Evolutionary conservation across 2,113 vertebrate genomes (phyloP).

Genomic region (Gobiocypris rarus): DNA sequence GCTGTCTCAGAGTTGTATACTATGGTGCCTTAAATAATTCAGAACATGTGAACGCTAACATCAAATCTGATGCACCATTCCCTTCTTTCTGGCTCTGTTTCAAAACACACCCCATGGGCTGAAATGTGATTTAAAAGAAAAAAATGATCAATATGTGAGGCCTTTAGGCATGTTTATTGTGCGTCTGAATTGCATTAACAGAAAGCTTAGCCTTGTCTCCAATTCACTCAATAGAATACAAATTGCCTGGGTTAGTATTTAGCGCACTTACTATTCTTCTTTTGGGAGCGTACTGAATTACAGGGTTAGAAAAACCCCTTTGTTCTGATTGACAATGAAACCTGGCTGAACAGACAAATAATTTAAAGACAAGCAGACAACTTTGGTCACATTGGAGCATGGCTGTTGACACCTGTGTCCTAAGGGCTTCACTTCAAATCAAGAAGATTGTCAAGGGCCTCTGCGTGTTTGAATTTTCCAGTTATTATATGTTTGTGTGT

Average conservation of each 20-base stretch:
- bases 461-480: conserved; percentile 25
- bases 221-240: conserved; percentile 28
- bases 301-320: conserved; percentile 32
- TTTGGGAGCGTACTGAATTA: conserved; percentile 54
- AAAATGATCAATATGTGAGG: conserved; percentile 45
- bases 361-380: neutral
- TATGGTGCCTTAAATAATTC: conserved; percentile 3
- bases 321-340: conserved; percentile 51
- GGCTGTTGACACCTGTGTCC: neutral
- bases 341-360: conserved; percentile 37
- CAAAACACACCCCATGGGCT: neutral
- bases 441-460: neutral
- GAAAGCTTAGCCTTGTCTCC: conserved; percentile 5
- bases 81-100: conserved; percentile 19
- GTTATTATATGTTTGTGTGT: neutral
- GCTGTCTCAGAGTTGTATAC: neutral
- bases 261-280: conserved; percentile 40
- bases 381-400: neutral
- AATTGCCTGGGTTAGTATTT: conserved; percentile 53
- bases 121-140: conserved; percentile 36
- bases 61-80: conserved; percentile 16
- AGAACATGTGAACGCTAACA: no score
- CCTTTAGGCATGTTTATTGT: conserved; percentile 37
- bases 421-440: neutral
- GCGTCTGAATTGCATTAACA: conserved; percentile 22